These are phyloP conservation scores for Chiridota heheva DNA, from an alignment of 35 echinoderm and acorn worm species.

Conservation along the genomic window DNA sequence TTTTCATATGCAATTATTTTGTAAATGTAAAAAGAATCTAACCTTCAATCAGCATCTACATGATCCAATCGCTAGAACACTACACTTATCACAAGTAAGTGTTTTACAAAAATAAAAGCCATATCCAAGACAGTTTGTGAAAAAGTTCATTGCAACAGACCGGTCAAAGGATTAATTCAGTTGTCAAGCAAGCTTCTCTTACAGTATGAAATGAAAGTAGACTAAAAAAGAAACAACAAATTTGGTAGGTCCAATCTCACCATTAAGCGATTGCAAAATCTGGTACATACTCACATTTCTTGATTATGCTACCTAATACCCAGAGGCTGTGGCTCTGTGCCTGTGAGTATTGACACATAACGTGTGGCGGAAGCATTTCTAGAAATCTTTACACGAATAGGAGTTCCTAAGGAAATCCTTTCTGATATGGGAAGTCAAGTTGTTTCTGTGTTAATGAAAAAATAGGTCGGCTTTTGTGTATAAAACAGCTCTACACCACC, in stretches of 20 bases:
- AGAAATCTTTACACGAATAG: conserved; percentile 37
- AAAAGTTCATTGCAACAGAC: too few species aligned
- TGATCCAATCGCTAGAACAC: too few species aligned
- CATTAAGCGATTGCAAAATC: background rate
- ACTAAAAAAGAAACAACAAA: background rate
- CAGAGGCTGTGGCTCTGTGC: conserved; percentile 58
- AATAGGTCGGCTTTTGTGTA: conserved; percentile 46
- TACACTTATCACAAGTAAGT: too few species aligned
- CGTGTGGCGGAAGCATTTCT: conserved; percentile 53
- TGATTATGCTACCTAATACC: conserved; percentile 47
- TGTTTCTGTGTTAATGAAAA: conserved; percentile 50
- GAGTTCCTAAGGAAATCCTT: conserved; percentile 61
- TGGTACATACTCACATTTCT: background rate
- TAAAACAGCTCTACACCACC: conserved; percentile 33
- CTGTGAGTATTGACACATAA: conserved; percentile 24
- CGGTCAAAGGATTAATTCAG: too few species aligned
- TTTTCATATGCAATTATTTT: too few species aligned
- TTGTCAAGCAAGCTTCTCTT: too few species aligned
- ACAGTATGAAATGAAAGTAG: too few species aligned
- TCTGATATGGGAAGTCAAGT: conserved; percentile 63
- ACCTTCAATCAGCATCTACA: too few species aligned
- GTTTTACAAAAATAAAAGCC: too few species aligned
- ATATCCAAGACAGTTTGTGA: too few species aligned
- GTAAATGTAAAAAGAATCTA: too few species aligned
- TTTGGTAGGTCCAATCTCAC: background rate